Base-by-base conservation (phyloP, 23 tunicate genomes). In the Halocynthia roretzi region DNA sequence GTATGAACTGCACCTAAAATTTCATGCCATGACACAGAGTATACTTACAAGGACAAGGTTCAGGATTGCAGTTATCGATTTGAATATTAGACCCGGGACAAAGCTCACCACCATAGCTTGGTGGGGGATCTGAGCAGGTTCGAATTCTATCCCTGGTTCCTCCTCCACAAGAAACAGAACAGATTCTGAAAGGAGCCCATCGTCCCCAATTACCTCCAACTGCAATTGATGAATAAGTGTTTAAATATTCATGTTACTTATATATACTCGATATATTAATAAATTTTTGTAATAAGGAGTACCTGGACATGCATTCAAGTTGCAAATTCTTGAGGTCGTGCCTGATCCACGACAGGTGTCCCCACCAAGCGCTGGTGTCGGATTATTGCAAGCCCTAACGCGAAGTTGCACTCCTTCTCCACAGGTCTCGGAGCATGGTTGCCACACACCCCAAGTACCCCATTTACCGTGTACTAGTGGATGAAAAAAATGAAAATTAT, bases 81-180 rank as follows among this genome's bases (percentile, higher is more conserved):
- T 93, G 94, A 18, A 40, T 20, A 61, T 80, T 87, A 7, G 94
- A 82, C 50, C 94, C 94, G 5, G 87, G 60, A 62, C 98, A 92
- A 8, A 71, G 75, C 53, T 58, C 58, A 63, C 98, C 98, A 48
- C 98, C 98, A 44, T 51, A n/a, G 53, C 58, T 23, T 54, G 98
- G 98, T 10, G 77, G 70, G 7, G 98, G 98, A 19, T 87, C 83
- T 7, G 94, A 75, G 69, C 98, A 93, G 31, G 80, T 80, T 63
- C 98, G 77, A 31, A 58, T 66, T 48, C 98, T 72, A 52, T 31
- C 76, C 50, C 89, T 68, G 56, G 80, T 75, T 55, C 98, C 98
- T 69, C 89, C 94, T 21, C 98, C 98, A 76, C 98, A 93, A 8
- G 98, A 93, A 15, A 85, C 91, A 51, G 89, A 82, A 60, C 99